Percentiles rank a stretch among this genome's conserved stretches.
These are phyloP conservation scores for Drosophila kikkawai DNA, from an alignment of 1,140 invertebrate genomes.

Conservation along the genomic window DNA sequence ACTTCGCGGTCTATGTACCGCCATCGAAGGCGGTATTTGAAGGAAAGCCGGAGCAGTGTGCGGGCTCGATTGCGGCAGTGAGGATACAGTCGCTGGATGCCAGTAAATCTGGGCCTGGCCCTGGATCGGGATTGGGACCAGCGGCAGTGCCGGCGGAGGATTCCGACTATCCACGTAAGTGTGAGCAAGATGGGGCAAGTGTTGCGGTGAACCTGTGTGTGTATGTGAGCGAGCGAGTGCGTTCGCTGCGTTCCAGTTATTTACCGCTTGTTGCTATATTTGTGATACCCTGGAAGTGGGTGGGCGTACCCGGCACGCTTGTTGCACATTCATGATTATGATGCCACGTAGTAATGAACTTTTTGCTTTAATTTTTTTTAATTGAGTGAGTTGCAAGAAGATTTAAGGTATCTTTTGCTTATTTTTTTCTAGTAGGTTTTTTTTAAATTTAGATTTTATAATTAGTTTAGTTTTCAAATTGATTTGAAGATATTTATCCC, in stretches of 20 bases:
- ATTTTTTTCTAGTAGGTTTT: too few species aligned
- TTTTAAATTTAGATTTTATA: too few species aligned
- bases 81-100: conserved; percentile 36
- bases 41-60: conserved; percentile 48
- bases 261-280: conserved; percentile 32
- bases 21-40: conserved; percentile 66
- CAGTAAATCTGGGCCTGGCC: not conserved
- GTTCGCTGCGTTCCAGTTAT: conserved; percentile 23
- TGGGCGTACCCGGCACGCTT: not conserved
- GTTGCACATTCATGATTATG: not conserved
- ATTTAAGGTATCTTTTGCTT: too few species aligned
- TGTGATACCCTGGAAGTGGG: conserved; percentile 10
- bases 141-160: conserved; percentile 35
- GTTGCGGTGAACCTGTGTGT: not conserved
- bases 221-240: conserved; percentile 2
- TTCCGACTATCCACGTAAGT: conserved; percentile 73
- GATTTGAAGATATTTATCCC: too few species aligned
- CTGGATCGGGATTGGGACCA: not conserved
- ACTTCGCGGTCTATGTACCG: conserved; percentile 69
- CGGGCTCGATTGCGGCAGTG: conserved; percentile 66
- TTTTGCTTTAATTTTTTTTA: not conserved
- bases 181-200: not conserved
- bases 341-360: not conserved
- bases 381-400: too few species aligned
- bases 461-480: too few species aligned